A percentile compares a stretch with the other conserved stretches of the same genome.
Evolutionary conservation across 2,113 vertebrate genomes (phyloP).

Genomic region (Pteronura brasiliensis): DNA sequence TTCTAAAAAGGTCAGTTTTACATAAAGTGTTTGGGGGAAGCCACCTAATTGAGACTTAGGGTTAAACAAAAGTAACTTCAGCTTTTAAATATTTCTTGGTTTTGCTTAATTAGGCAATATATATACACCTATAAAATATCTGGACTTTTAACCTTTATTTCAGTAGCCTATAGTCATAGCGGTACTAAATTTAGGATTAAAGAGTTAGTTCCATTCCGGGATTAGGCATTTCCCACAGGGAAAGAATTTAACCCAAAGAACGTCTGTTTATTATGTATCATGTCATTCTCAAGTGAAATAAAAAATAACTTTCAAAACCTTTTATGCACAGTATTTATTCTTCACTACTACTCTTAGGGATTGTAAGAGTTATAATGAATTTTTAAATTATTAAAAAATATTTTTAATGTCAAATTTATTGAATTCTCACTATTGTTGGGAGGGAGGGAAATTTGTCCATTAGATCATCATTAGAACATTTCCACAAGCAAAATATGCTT

Average conservation of each 20-base stretch:
- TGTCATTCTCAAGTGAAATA: background rate
- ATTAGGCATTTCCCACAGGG: background rate
- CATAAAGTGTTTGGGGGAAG: background rate
- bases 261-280: background rate
- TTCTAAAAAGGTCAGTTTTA: background rate
- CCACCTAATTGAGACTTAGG: background rate
- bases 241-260: background rate
- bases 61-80: background rate
- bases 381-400: background rate
- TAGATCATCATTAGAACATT: background rate
- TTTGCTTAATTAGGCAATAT: background rate
- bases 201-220: background rate
- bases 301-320: background rate
- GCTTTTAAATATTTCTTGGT: background rate
- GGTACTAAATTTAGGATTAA: background rate
- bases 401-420: constrained; percentile 20
- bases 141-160: background rate
- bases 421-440: background rate
- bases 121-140: background rate
- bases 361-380: background rate
- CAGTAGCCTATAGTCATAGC: background rate
- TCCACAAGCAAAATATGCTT: background rate
- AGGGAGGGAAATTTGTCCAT: background rate
- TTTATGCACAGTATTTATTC: background rate
- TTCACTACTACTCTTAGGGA: background rate